Evolutionary conservation across 2,888 invertebrate species (phyloP), one percentile per base, ranked within the genome.

Genomic region (Heliconius ethilla): DNA sequence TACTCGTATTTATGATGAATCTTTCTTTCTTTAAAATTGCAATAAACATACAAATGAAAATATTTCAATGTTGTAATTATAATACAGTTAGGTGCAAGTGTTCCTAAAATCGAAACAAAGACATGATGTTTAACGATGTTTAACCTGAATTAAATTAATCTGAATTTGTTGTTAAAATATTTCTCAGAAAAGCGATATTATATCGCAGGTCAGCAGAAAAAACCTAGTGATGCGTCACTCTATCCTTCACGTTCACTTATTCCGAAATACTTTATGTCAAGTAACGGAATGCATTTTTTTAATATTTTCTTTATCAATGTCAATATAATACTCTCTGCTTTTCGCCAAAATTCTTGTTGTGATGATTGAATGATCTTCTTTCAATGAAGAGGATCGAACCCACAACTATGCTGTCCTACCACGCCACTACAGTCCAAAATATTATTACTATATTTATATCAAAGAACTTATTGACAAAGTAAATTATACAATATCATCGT

Each of bases 401-500:
- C 10, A n/a, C 59, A 59, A n/a, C 59, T n/a, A 59, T n/a, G 55
- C 3, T 59, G n/a, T 55, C 1, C 55, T 2, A 9, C 59, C n/a
- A 59, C 59, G 59, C 10, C n/a, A 59, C 15, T 0, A 22, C 22
- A 22, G 55, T 55, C 7, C 22, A 55, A 18, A 33, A 66, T 29
- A 33, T 33, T 66, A 66, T 22, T 9, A 4, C 22, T 22, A 33
- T 33, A 66, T 66, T 33, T 22, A 33, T 66, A 33, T 22, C 45
- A 22, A 18, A 27, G 27, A 40, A 9, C 3, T 27, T 51, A 45
- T 22, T 29, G 15, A 40, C 40, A 59, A 37, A 45, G 27, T 22
- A 40, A 62, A 70, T 76, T 70, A 29, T 27, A 29, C 69, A 76
- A 29, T 70, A 55, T 18, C 25, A 72, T 77, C 55, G 29, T 4